These are phyloP conservation scores for Athalia rosae DNA, from an alignment of 2,888 invertebrate genomes.

Conservation along the genomic window DNA sequence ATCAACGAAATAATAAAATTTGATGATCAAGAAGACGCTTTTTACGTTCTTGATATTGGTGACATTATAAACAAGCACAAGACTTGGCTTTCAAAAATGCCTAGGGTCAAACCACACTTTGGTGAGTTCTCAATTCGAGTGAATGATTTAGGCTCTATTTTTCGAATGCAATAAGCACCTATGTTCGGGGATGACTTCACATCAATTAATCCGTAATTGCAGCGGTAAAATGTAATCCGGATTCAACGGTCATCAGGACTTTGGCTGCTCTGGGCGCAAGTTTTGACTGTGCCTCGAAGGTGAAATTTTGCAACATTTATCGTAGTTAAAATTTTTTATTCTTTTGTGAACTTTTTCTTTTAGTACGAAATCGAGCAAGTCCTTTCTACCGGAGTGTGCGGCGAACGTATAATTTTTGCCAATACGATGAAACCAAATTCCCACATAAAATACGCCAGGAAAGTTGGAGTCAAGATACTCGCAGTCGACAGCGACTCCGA, in stretches of 20 bases:
- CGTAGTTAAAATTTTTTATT: background rate
- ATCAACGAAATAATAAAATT: constrained; percentile 59
- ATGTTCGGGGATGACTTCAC: background rate
- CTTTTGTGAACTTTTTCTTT: constrained; percentile 33
- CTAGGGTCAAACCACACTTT: constrained; percentile 66
- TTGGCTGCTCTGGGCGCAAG: constrained; percentile 76
- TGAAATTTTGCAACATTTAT: constrained; percentile 49
- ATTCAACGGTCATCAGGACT: constrained; percentile 70
- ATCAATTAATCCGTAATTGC: constrained; percentile 49
- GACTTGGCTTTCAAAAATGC: constrained; percentile 66
- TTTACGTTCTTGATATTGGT: constrained; percentile 64
- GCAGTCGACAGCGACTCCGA: constrained; percentile 78
- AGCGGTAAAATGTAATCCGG: constrained; percentile 81
- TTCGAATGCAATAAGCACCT: background rate
- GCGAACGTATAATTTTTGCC: constrained; percentile 77
- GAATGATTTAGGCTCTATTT: background rate
- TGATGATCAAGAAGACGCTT: constrained; percentile 61
- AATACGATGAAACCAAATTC: constrained; percentile 77
- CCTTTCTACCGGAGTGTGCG: constrained; percentile 73
- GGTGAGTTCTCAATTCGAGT: constrained; percentile 56
- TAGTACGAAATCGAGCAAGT: constrained; percentile 77
- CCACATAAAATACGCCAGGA: constrained; percentile 76
- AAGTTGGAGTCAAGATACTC: constrained; percentile 75
- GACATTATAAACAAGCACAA: constrained; percentile 63
- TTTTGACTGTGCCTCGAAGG: constrained; percentile 80